A percentile compares a stretch with the other conserved stretches of the same genome.
Conservation (phyloP, 2,113 vertebrate genomes). For the Ceratotherium simum region DNA sequence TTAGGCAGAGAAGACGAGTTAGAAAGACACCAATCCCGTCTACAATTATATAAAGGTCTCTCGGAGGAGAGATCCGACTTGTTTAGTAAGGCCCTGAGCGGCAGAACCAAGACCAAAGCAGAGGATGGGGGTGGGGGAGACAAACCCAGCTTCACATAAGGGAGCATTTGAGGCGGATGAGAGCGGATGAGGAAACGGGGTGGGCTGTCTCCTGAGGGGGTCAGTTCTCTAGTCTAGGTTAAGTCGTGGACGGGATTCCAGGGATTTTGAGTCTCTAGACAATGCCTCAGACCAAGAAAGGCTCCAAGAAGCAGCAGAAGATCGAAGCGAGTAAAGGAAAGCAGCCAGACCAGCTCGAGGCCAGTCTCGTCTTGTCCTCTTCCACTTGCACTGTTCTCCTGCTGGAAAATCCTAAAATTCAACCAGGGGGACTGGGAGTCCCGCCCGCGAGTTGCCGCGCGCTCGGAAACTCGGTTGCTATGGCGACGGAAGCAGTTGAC, state of each 20-base stretch:
- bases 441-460: accelerated
- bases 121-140: not conserved
- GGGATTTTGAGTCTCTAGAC: not conserved
- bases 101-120: not conserved
- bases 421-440: accelerated
- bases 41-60: not conserved
- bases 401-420: not conserved
- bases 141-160: not conserved
- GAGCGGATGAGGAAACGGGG: not conserved
- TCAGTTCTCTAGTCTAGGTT: not conserved
- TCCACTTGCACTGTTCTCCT: no score
- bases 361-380: no score
- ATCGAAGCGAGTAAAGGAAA: not conserved
- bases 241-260: not conserved
- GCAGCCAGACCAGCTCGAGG: not conserved
- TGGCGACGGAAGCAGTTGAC: slow-evolving; percentile 56
- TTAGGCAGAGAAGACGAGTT: not conserved
- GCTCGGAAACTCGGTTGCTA: not conserved
- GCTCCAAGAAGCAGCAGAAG: not conserved
- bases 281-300: not conserved
- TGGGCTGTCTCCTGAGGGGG: not conserved
- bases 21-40: not conserved
- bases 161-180: not conserved
- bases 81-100: not conserved
- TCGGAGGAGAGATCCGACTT: accelerated